Percentiles rank a stretch among this genome's conserved stretches.
phyloP scores from a whole-genome alignment of 1,140 invertebrate species.

The Drosophila trapezifrons region DNA sequence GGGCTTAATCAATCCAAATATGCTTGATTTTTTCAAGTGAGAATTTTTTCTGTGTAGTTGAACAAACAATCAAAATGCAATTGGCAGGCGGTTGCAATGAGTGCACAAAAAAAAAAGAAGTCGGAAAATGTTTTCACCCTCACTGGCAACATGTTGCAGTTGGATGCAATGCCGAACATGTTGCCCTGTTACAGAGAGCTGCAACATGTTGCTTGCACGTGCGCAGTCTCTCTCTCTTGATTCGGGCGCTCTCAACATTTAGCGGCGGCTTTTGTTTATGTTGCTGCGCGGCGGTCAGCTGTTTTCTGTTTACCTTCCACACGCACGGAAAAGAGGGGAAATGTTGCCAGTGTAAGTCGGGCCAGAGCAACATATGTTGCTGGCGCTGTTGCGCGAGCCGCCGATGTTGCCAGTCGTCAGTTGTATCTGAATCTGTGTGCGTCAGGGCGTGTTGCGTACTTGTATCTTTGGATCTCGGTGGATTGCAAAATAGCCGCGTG shows the following conservation, averaged over 20 bases:
- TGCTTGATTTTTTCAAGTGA: no score
- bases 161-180: conserved; percentile 1
- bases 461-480: conserved; percentile 20
- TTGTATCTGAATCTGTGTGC: conserved; percentile 36
- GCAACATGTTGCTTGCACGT: conserved; percentile 39
- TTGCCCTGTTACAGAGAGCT: background rate
- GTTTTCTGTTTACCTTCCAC: conserved; percentile 57
- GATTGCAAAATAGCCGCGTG: conserved; percentile 41
- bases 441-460: conserved; percentile 22
- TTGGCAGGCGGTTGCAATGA: conserved; percentile 16
- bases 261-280: conserved; percentile 45
- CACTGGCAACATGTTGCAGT: background rate
- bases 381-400: conserved; percentile 6
- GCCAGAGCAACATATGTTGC: conserved; percentile 40
- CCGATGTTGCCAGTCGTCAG: conserved; percentile 26
- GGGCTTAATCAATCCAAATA: no score
- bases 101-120: background rate
- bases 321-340: conserved; percentile 15
- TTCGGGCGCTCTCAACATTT: conserved; percentile 9
- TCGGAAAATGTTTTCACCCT: conserved; percentile 5
- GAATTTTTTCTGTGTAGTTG: no score
- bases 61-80: conserved; percentile 50
- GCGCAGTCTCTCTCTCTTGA: conserved; percentile 21
- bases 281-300: conserved; percentile 40
- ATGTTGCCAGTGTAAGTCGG: conserved; percentile 51